Percentiles rank a stretch among this genome's conserved stretches.
Conservation (phyloP, 2,113 vertebrate genomes). For the Heloderma charlesbogerti region DNA sequence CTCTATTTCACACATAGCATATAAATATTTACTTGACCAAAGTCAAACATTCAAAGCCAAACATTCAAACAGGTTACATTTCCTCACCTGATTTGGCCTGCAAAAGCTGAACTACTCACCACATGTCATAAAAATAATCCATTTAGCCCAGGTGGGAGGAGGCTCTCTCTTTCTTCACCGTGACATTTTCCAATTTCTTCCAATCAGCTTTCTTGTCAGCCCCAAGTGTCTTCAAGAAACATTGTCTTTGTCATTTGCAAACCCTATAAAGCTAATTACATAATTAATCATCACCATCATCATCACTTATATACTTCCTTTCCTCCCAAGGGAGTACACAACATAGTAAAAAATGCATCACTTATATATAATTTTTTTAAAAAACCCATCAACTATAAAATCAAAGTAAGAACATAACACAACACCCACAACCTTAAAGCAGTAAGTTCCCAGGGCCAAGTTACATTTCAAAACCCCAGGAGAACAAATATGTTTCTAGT, state of each 20-base stretch:
- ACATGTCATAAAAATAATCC: fast-evolving
- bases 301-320: too few relatives aligned
- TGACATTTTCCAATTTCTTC: neutral
- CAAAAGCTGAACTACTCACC: neutral
- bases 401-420: too few relatives aligned
- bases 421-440: too few relatives aligned
- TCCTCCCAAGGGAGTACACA: too few relatives aligned
- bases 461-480: too few relatives aligned
- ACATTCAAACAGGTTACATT: neutral
- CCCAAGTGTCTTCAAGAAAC: neutral
- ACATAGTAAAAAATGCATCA: too few relatives aligned
- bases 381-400: too few relatives aligned
- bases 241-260: neutral
- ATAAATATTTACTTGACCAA: neutral
- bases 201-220: neutral
- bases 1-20: neutral
- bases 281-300: neutral
- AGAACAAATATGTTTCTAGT: too few relatives aligned
- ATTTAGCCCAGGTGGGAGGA: fast-evolving
- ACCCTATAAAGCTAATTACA: neutral
- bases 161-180: neutral
- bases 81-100: neutral
- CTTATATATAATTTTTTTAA: too few relatives aligned
- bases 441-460: too few relatives aligned
- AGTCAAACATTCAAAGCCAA: neutral